Evolutionary conservation across 2,797 vertebrate species (phyloP).

Genomic region (Oreonectes daqikongensis): DNA sequence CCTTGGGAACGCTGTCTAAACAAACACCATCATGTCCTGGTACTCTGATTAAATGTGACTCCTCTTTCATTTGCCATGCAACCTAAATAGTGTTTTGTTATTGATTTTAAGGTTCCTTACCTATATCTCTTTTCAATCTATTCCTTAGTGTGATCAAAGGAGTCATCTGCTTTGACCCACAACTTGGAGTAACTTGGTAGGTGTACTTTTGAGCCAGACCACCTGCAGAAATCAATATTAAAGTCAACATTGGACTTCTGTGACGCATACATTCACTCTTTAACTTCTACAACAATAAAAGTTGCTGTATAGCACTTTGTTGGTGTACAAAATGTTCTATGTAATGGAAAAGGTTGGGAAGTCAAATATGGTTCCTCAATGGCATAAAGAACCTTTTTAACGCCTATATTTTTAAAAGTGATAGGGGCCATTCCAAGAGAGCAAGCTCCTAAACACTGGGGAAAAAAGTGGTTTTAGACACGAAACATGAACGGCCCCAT

Average conservation of each 20-base stretch:
- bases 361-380: too few species aligned
- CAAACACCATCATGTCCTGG: background rate
- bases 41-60: background rate
- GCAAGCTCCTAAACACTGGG: too few species aligned
- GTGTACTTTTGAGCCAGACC: slow-evolving; percentile 88
- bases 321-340: too few species aligned
- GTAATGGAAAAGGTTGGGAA: too few species aligned
- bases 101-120: slow-evolving; percentile 54
- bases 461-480: too few species aligned
- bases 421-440: too few species aligned
- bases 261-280: background rate
- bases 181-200: slow-evolving; percentile 72
- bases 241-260: background rate
- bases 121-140: slow-evolving; percentile 67
- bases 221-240: slow-evolving; percentile 70
- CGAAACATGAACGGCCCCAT: too few species aligned
- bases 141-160: slow-evolving; percentile 41
- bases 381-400: background rate
- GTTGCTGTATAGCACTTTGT: too few species aligned
- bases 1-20: background rate
- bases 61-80: background rate
- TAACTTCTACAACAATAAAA: too few species aligned
- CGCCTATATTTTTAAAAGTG: too few species aligned
- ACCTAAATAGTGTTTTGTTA: background rate
- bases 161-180: slow-evolving; percentile 66